A percentile compares a stretch with the other conserved stretches of the same genome.
phyloP scores from a whole-genome alignment of 1,140 invertebrate species.

The Camponotus floridanus region DNA sequence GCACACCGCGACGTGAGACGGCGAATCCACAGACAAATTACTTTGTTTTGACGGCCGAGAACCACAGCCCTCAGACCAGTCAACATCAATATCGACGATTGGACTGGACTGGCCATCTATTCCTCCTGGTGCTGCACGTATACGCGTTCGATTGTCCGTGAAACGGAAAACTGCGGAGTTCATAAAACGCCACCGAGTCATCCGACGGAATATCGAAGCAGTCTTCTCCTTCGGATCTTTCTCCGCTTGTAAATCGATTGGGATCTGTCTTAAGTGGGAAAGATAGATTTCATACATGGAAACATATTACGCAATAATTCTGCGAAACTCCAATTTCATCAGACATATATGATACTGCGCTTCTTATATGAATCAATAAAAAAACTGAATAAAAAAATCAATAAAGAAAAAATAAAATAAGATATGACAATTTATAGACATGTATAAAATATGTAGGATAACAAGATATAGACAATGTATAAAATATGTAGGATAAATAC shows the following conservation, averaged over 20 bases:
- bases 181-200: slow-evolving; percentile 15
- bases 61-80: slow-evolving; percentile 56
- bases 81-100: slow-evolving; percentile 69
- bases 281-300: background rate
- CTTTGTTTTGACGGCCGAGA: slow-evolving; percentile 69
- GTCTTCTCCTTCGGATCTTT: background rate
- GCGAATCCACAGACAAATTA: slow-evolving; percentile 70
- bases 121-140: background rate
- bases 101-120: slow-evolving; percentile 57
- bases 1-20: slow-evolving; percentile 62
- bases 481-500: background rate
- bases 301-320: background rate
- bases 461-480: background rate
- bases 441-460: background rate
- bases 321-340: background rate
- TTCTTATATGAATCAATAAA: background rate
- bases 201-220: background rate
- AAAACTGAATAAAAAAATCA: background rate
- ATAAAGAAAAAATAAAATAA: background rate
- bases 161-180: slow-evolving; percentile 19
- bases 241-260: background rate
- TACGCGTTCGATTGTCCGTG: slow-evolving; percentile 12
- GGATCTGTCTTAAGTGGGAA: background rate
- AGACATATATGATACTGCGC: background rate
- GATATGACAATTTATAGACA: background rate